These are phyloP conservation scores for Microcaecilia unicolor DNA, from an alignment of 2,797 vertebrate genomes.

Conservation along the genomic window DNA sequence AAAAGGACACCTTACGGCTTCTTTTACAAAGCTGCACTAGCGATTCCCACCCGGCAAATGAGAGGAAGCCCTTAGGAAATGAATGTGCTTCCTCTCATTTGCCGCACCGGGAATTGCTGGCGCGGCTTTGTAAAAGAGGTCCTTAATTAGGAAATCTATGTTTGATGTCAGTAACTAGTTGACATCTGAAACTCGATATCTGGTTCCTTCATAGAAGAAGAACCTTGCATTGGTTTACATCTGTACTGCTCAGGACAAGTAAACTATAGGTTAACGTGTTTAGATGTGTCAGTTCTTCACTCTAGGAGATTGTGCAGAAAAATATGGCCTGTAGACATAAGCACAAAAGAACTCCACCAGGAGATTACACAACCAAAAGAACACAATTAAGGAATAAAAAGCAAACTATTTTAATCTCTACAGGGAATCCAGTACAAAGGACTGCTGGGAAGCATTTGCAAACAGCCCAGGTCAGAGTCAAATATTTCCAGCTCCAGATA, in stretches of 20 bases:
- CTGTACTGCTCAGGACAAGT: not conserved
- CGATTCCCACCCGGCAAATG: no score
- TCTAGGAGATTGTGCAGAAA: not conserved
- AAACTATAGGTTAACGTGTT: not conserved
- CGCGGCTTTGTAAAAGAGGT: no score
- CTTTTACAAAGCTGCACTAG: no score
- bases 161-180: no score
- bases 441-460: slow-evolving; percentile 17
- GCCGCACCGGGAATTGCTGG: no score
- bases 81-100: no score
- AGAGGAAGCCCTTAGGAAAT: no score
- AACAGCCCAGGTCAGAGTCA: slow-evolving; percentile 19
- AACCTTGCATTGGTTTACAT: no score
- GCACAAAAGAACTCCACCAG: slow-evolving; percentile 14
- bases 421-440: slow-evolving; percentile 10
- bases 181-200: no score
- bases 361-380: slow-evolving; percentile 16
- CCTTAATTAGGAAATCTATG: no score
- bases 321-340: slow-evolving; percentile 16
- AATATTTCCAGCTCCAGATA: not conserved
- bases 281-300: slow-evolving; percentile 4
- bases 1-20: no score
- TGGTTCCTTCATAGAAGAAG: no score
- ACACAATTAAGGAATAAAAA: slow-evolving; percentile 31
- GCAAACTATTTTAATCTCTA: slow-evolving; percentile 25